Base-by-base conservation (phyloP, 2,797 vertebrate species). In the Chiroxiphia lanceolata region DNA sequence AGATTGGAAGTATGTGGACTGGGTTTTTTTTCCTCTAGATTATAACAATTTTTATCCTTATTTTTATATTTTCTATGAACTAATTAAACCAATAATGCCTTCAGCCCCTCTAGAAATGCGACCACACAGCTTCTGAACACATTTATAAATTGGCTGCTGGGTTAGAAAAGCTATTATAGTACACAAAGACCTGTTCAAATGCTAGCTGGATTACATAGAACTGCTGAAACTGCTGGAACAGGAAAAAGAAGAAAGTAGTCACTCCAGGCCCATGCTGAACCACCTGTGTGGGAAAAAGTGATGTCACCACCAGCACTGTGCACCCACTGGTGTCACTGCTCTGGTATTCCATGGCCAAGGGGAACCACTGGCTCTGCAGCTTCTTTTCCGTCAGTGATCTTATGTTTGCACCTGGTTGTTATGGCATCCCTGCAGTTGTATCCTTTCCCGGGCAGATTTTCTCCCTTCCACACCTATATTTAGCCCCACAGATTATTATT, bases 301-400 rank as follows among this genome's bases (percentile, higher is more conserved):
- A 10, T 48, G 14, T 13, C 2, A 5, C 2, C 26, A 31, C 2
- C 10, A 36, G 18, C 22, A 54, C 11, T 9, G 25, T 15, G 5
- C 13, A 50, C 2, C 8, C 7, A 0, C 5, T 48, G 14, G 8
- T 45, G 15, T 9, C 7, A 4, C 4, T 4, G 1, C 4, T 59
- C 10, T 17, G 15, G 26, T 48, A n/a, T 10, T 10, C 22, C 42
- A 60, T 3, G 29, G 8, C 4, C 34, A 34, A 2, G 34, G 16
- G 10, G 9, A 94, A 13, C 15, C 25, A 13, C 12, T 9, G 18
- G 7, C 8, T 64, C 8, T 18, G 17, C n/a, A 61, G 3, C 6
- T 42, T 3, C 13, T 68, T 44, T 71, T 65, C n/a, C 13, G 7
- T 17, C 10, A 15, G 31, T 11, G 4, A 59, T 22, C 13, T 57